These are phyloP conservation scores for Xiphorhynchus erythropygius DNA, from an alignment of 2,797 vertebrate species.

Conservation along the genomic window DNA sequence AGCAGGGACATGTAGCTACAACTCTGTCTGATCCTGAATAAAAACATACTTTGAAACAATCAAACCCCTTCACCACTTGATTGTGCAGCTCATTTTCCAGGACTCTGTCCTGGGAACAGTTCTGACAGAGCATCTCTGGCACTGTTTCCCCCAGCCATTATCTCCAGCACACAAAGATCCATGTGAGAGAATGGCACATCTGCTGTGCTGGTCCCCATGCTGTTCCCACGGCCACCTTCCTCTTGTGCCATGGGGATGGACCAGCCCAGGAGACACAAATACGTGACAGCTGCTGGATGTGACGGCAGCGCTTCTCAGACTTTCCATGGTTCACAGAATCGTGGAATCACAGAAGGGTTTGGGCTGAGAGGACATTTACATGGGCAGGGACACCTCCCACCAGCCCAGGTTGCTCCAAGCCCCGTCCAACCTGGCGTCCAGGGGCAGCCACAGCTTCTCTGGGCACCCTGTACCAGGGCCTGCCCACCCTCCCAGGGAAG, in stretches of 20 bases:
- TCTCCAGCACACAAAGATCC: slow-evolving; percentile 23
- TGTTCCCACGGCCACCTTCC: background rate
- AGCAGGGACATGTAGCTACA: fast-evolving
- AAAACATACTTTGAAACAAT: background rate
- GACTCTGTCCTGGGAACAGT: background rate
- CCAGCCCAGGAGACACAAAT: background rate
- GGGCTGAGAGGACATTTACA: fast-evolving
- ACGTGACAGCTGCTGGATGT: background rate
- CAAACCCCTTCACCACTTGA: background rate
- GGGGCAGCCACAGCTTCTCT: background rate
- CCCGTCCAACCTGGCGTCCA: background rate
- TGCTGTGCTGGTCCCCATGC: background rate
- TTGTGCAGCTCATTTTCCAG: background rate
- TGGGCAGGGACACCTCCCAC: background rate
- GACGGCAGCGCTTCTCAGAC: background rate
- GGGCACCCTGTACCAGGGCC: background rate
- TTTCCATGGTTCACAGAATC: background rate
- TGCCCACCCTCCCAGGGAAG: background rate
- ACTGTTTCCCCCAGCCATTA: background rate
- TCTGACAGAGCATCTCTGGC: background rate
- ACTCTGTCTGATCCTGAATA: background rate
- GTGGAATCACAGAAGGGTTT: background rate
- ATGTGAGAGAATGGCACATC: background rate
- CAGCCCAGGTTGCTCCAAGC: background rate
- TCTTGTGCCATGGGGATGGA: background rate